A percentile compares a stretch with the other conserved stretches of the same genome.
Evolutionary conservation across 2,797 vertebrate genomes (phyloP).

Genomic region (Denticeps clupeoides): DNA sequence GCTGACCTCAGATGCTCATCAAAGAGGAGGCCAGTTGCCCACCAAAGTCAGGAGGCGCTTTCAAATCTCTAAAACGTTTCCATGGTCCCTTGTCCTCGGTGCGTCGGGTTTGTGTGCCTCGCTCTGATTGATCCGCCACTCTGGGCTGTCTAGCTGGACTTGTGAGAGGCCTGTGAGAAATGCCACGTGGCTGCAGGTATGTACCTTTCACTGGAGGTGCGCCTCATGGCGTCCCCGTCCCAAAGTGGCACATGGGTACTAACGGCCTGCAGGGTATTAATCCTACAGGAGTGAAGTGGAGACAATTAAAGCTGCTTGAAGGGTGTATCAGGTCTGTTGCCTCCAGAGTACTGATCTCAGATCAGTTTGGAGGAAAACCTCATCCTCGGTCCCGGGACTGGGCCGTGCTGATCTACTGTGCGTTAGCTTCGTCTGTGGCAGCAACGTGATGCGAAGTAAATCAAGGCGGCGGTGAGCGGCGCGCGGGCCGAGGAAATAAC

Average conservation of each 20-base stretch:
- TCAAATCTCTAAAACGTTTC: too few relatives aligned
- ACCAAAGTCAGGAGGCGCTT: too few relatives aligned
- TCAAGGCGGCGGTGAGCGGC: slow-evolving; percentile 83
- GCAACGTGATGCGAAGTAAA: slow-evolving; percentile 84
- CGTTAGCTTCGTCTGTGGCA: slow-evolving; percentile 85
- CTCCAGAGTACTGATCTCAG: too few relatives aligned
- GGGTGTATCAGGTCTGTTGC: too few relatives aligned
- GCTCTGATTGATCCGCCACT: slow-evolving; percentile 42
- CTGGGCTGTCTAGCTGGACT: slow-evolving; percentile 42
- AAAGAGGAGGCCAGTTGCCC: too few relatives aligned
- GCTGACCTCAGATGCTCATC: too few relatives aligned
- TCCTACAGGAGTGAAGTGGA: slow-evolving; percentile 15
- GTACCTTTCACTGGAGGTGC: slow-evolving; percentile 45
- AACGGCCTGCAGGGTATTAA: slow-evolving; percentile 49
- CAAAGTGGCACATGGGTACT: slow-evolving; percentile 46
- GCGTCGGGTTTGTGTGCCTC: slow-evolving; percentile 35
- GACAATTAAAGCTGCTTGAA: background rate
- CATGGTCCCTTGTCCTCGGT: slow-evolving; percentile 41
- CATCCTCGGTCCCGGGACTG: too few relatives aligned
- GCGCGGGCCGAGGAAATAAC: slow-evolving; percentile 81
- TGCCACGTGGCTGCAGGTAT: slow-evolving; percentile 48
- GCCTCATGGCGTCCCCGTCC: slow-evolving; percentile 45
- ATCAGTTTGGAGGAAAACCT: too few relatives aligned
- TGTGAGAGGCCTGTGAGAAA: slow-evolving; percentile 49
- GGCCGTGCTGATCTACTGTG: slow-evolving; percentile 82